Base-by-base conservation (phyloP, 2,888 invertebrate genomes). In the Scrobipalpa costella region DNA sequence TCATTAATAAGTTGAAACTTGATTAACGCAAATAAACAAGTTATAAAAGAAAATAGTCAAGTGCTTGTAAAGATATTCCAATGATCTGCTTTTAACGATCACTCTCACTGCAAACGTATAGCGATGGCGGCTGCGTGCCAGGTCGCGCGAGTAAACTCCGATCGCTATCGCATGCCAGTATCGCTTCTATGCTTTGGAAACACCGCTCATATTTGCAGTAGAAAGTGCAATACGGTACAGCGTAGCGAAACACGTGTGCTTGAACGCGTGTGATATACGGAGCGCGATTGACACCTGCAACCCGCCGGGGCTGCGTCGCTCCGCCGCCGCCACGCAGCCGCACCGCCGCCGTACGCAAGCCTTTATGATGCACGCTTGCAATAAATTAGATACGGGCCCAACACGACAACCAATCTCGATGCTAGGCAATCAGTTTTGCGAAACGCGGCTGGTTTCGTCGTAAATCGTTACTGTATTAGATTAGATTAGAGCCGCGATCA, bases 341-440 rank as follows among this genome's bases (percentile, higher is more conserved):
- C n/a, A 21, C 50, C 40, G 13, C 33, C 55, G 7, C 44, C 36
- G 21, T 52, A 61, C 38, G 61, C 61, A 61, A 61, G 61, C 50
- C 36, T 61, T 61, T 63, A 65, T 76, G 80, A 84, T 82, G 83
- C 76, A 77, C 81, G 83, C 80, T 83, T 81, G 81, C 80, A 84
- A 86, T 85, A 85, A 87, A 88, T 87, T 86, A 83, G 85, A 85
- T 78, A 86, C 84, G 83, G 83, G 71, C 74, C 75, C 69, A 70
- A 81, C 75, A 80, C 76, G 80, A 80, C 79, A 83, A 79, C 82
- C 82, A 83, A 86, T 85, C 84, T 84, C 74, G 71, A 73, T 76
- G 77, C 77, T 77, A 77, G 73, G 82, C 82, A 87, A 87, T 87
- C 84, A 80, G 79, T 80, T 86, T 90, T 89, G 84, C 86, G 86